Evolutionary conservation across 1,140 invertebrate genomes (phyloP), one percentile per base, ranked within the genome.

Genomic region (Drosophila erecta): DNA sequence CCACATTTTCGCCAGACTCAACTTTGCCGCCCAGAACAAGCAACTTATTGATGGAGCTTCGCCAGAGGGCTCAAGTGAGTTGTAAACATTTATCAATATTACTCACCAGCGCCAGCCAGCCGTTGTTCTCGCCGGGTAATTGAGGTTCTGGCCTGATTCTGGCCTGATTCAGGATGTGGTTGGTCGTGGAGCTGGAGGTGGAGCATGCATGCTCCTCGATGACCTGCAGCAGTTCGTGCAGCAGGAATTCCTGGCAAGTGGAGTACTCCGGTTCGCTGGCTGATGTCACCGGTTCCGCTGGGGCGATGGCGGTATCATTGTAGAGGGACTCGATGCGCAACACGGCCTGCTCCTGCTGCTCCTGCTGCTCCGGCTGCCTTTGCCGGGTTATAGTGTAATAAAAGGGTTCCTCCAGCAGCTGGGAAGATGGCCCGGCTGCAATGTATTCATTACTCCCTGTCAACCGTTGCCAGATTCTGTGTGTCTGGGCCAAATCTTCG

Each of bases 371-470:
- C 12, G 44, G 43, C n/a, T 37, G 40, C 47, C 22, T 5, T 22
- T 40, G 22, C 3, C 33, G 72, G 62, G 71, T 87, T 64, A 76
- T 83, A 65, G 62, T 64, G 60, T 90, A 78, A 76, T 90, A 90
- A 85, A 90, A 90, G 61, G 80, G 54, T 55, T 70, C 20, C 41
- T 41, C 53, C 50, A 24, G 10, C 20, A n/a, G 22, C 12, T 49
- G 30, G 11, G 43, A 46, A 6, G 43, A 5, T 51, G 27, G 20
- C n/a, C 33, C 37, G 61, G 50, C 37, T 65, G 86, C 75, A 76
- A 90, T 89, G 76, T 91, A 91, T 87, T 91, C 90, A 76, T 84
- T 91, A 79, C 86, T 91, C 69, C 81, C 73, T 76, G 86, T 86
- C 78, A 91, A 74, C 81, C 86, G 87, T 73, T 87, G 90, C 90